These are phyloP conservation scores for Apis dorsata DNA, from an alignment of 1,140 invertebrate genomes.

Conservation along the genomic window DNA sequence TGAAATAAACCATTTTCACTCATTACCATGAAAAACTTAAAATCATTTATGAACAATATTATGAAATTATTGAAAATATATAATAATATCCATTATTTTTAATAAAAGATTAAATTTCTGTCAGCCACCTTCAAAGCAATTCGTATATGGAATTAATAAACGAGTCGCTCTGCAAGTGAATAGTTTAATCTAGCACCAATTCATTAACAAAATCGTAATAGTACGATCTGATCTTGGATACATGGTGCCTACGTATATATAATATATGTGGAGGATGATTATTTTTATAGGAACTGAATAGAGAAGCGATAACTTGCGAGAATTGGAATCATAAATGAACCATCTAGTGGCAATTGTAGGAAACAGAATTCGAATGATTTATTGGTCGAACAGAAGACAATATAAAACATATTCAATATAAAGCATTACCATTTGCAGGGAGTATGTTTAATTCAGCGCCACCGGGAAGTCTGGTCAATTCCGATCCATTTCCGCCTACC, in stretches of 20 bases:
- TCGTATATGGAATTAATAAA: neutral
- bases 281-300: neutral
- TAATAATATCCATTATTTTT: neutral
- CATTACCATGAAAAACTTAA: too few relatives aligned
- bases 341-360: neutral
- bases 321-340: neutral
- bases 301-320: neutral
- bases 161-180: conserved; percentile 56
- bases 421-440: conserved; percentile 75
- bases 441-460: conserved; percentile 79
- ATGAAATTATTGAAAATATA: neutral
- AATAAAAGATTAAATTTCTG: neutral
- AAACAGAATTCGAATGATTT: neutral
- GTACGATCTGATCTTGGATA: conserved; percentile 53
- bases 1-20: too few relatives aligned
- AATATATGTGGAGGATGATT: accelerated
- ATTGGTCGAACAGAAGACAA: too few relatives aligned
- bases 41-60: neutral
- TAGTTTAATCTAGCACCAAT: conserved; percentile 58
- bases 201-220: conserved; percentile 58
- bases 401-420: neutral
- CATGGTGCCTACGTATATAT: conserved; percentile 28
- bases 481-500: conserved; percentile 76
- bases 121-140: conserved; percentile 63
- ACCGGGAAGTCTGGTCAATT: conserved; percentile 76